Evolutionary conservation across 2,113 vertebrate genomes (phyloP).

Genomic region (Colossoma macropomum): DNA sequence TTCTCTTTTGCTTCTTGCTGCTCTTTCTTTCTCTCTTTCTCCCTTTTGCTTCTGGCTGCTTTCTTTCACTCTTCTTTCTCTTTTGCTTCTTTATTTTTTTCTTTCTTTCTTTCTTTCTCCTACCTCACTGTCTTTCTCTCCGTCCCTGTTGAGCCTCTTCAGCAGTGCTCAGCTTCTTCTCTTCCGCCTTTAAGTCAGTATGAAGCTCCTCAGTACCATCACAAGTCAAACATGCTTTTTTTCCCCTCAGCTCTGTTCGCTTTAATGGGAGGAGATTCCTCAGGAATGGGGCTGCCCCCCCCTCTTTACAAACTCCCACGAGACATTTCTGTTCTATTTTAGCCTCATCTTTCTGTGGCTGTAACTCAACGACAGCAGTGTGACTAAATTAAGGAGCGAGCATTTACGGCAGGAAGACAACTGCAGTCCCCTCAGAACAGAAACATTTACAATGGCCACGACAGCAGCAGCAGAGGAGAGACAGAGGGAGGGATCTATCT

Average conservation of each 20-base stretch:
- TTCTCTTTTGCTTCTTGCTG: too few species aligned
- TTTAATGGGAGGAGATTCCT: conserved; percentile 73
- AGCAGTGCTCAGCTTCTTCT: background rate
- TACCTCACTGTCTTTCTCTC: conserved; percentile 29
- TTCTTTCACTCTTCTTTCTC: background rate
- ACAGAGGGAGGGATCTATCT: conserved; percentile 45
- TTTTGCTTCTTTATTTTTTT: too few species aligned
- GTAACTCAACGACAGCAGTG: conserved; percentile 43
- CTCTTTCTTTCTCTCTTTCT: background rate
- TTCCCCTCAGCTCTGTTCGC: conserved; percentile 49
- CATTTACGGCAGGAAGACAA: conserved; percentile 51
- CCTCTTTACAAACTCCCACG: conserved; percentile 49
- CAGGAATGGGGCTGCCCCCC: conserved; percentile 50
- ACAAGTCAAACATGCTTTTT: conserved; percentile 40
- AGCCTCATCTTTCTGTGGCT: conserved; percentile 49
- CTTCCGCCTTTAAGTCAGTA: background rate
- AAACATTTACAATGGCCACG: conserved; percentile 59
- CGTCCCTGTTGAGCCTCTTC: background rate
- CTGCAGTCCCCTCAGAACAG: conserved; percentile 60
- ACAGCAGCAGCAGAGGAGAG: conserved; percentile 57
- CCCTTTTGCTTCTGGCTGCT: background rate
- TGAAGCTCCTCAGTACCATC: background rate
- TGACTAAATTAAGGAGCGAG: conserved; percentile 34
- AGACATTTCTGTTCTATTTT: conserved; percentile 59
- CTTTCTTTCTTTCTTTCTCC: too few species aligned